Evolutionary conservation across 2,888 invertebrate genomes (phyloP).

Genomic region (Chrysolina haemoptera): DNA sequence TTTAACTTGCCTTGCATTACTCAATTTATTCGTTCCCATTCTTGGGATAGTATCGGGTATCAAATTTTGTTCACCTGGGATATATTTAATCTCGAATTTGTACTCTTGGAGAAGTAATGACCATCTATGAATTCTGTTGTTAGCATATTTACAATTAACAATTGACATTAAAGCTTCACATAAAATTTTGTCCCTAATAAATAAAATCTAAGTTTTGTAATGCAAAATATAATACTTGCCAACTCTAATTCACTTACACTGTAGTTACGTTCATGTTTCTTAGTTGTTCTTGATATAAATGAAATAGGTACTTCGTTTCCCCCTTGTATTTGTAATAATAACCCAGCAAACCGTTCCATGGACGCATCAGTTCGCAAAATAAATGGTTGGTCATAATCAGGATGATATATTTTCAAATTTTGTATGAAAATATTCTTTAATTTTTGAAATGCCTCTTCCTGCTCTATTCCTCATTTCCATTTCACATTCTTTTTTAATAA

Average conservation of each 20-base stretch:
- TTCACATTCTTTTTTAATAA: not conserved
- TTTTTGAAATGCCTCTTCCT: not conserved
- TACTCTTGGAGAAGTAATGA: not conserved
- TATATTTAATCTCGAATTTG: not conserved
- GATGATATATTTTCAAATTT: not conserved
- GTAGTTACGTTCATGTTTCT: not conserved
- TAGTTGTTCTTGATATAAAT: not conserved
- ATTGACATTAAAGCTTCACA: too few relatives aligned
- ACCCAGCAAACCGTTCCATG: not conserved
- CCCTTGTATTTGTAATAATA: not conserved
- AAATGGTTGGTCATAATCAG: not conserved
- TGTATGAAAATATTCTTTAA: not conserved
- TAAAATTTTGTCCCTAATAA: too few relatives aligned
- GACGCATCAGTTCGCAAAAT: not conserved
- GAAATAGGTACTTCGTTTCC: not conserved
- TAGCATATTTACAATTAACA: too few relatives aligned
- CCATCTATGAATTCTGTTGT: not conserved
- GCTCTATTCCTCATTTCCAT: not conserved
- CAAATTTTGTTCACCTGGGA: not conserved
- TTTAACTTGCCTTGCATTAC: not conserved
- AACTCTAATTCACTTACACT: not conserved
- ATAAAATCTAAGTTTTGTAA: too few relatives aligned
- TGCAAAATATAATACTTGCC: not conserved
- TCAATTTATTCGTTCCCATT: not conserved
- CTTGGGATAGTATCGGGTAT: not conserved